Evolutionary conservation across 2,797 vertebrate species (phyloP).

Genomic region (Stomatorhinus walkeri): DNA sequence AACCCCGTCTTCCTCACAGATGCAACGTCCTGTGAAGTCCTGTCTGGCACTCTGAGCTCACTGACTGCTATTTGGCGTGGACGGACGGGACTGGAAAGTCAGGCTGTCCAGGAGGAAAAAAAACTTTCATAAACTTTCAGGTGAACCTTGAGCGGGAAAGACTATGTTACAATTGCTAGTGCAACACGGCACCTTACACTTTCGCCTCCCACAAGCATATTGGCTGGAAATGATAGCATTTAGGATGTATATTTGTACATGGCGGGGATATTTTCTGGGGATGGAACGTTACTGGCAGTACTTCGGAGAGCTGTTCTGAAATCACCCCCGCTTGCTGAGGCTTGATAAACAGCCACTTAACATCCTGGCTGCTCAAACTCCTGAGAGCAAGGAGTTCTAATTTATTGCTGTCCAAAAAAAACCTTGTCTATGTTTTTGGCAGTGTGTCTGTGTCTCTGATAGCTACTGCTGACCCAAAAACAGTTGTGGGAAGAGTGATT

Average conservation of each 20-base stretch:
- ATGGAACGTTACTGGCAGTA: not conserved
- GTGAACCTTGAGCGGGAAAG: not conserved
- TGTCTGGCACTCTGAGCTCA: not conserved
- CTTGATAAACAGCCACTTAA: not conserved
- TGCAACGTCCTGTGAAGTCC: too few species aligned
- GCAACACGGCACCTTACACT: not conserved
- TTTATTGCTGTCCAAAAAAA: not conserved
- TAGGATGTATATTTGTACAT: not conserved
- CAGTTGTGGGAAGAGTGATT: not conserved
- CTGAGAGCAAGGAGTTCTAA: not conserved
- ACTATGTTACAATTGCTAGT: not conserved
- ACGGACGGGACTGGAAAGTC: not conserved
- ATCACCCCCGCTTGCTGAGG: too few species aligned
- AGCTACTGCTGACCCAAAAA: not conserved
- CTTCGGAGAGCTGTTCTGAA: not conserved
- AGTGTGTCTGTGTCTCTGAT: not conserved
- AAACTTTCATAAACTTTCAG: not conserved
- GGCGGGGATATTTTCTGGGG: not conserved
- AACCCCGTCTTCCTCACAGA: not conserved
- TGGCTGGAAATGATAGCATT: not conserved
- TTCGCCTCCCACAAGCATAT: not conserved
- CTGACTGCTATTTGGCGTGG: not conserved
- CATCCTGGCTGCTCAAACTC: not conserved
- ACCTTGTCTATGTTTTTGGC: not conserved
- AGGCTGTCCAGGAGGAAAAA: not conserved